phyloP scores from a whole-genome alignment of 2,797 vertebrate species.

The Acipenser transmontanus region DNA sequence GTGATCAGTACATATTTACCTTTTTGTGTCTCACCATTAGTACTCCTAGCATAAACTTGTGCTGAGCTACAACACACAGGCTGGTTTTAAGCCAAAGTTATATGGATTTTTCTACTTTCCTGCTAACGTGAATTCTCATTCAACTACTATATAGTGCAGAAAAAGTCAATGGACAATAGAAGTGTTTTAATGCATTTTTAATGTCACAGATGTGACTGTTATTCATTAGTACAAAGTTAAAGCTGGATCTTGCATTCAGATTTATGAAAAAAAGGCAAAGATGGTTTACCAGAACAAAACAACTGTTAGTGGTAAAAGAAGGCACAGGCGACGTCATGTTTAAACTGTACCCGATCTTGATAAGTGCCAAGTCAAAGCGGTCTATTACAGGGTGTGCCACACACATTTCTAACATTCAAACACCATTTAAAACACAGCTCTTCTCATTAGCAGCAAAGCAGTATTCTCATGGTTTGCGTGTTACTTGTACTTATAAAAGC shows the following conservation, averaged over 20 bases:
- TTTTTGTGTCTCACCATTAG: too few relatives aligned
- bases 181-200: too few relatives aligned
- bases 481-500: conserved; percentile 91
- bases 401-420: neutral
- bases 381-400: neutral
- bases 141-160: too few relatives aligned
- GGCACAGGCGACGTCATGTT: conserved; percentile 15
- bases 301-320: conserved; percentile 13
- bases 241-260: conserved; percentile 9
- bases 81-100: too few relatives aligned
- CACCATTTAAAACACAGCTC: neutral
- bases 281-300: conserved; percentile 5
- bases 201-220: too few relatives aligned
- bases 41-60: too few relatives aligned
- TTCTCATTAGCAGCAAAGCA: neutral
- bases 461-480: neutral
- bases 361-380: neutral
- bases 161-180: too few relatives aligned
- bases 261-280: conserved; percentile 4
- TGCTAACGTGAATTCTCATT: too few relatives aligned
- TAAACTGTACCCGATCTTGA: conserved; percentile 12
- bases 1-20: too few relatives aligned
- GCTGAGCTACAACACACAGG: too few relatives aligned
- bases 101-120: too few relatives aligned
- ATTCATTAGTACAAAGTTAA: neutral